Percentiles rank a stretch among this genome's conserved stretches.
Evolutionary conservation across 2,888 invertebrate genomes (phyloP).

Genomic region (Drosophila multiciliata): DNA sequence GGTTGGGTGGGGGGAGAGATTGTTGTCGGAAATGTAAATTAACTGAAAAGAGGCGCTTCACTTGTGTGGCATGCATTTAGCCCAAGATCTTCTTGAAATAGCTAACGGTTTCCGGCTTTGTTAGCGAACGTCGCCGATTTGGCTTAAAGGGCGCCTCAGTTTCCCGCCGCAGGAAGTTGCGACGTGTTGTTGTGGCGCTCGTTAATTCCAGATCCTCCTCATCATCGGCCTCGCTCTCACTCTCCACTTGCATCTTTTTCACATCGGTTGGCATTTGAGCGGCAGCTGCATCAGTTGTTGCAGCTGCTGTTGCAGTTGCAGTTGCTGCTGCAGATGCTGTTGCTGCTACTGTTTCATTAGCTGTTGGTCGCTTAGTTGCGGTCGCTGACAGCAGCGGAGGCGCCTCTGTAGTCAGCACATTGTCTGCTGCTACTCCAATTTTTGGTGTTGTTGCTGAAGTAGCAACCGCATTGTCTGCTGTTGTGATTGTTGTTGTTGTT

Average conservation of each 20-base stretch:
- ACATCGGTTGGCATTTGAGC: slow-evolving; percentile 3
- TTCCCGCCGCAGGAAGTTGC: slow-evolving; percentile 84
- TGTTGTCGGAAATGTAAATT: slow-evolving; percentile 58
- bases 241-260: slow-evolving; percentile 53
- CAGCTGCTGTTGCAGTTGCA: slow-evolving; percentile 39
- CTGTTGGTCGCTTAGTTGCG: slow-evolving; percentile 42
- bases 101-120: slow-evolving; percentile 84
- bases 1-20: not conserved
- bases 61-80: slow-evolving; percentile 60
- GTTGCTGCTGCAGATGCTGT: not conserved
- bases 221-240: slow-evolving; percentile 15
- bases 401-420: slow-evolving; percentile 25
- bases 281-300: slow-evolving; percentile 15
- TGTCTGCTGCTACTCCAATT: slow-evolving; percentile 21
- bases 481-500: slow-evolving; percentile 20
- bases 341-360: slow-evolving; percentile 49
- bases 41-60: slow-evolving; percentile 53
- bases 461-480: slow-evolving; percentile 27
- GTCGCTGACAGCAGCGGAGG: slow-evolving; percentile 18
- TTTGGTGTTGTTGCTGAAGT: slow-evolving; percentile 19
- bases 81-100: slow-evolving; percentile 85
- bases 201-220: slow-evolving; percentile 36
- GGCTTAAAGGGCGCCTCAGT: slow-evolving; percentile 84
- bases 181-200: slow-evolving; percentile 71
- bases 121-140: slow-evolving; percentile 84